phyloP scores from a whole-genome alignment of 2,888 invertebrate genomes.

The Coecobrya sp. region DNA sequence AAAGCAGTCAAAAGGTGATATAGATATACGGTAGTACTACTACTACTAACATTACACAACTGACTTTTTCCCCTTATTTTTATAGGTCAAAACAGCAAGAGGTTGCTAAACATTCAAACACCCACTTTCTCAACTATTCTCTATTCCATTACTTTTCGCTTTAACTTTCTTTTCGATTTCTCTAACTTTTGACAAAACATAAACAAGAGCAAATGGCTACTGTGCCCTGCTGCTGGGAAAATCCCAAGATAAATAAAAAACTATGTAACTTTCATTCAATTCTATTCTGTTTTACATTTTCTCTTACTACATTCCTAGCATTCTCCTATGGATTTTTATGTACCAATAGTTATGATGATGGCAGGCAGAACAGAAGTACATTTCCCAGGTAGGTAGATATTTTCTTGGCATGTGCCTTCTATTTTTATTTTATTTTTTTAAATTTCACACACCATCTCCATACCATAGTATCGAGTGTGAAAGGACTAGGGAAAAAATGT shows the following conservation, averaged over 20 bases:
- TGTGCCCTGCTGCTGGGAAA: not conserved
- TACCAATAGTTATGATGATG: constrained; percentile 3
- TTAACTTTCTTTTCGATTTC: constrained; percentile 8
- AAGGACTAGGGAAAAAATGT: not conserved
- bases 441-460: not conserved
- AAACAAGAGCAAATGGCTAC: not conserved
- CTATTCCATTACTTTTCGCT: not conserved
- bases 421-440: not conserved
- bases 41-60: too few species aligned
- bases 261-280: constrained; percentile 5
- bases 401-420: not conserved
- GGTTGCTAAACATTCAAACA: not conserved
- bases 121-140: not conserved
- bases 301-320: not conserved
- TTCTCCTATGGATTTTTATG: not conserved
- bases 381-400: constrained; percentile 42
- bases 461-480: not conserved
- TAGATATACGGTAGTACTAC: too few species aligned
- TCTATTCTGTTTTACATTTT: constrained; percentile 4
- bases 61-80: too few species aligned
- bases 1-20: not conserved
- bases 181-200: constrained; percentile 5
- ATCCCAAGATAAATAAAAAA: constrained; percentile 37
- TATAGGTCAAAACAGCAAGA: too few species aligned
- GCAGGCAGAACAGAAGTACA: not conserved